Evolutionary conservation across 1,140 invertebrate genomes (phyloP).

Genomic region (Episyrphus balteatus): DNA sequence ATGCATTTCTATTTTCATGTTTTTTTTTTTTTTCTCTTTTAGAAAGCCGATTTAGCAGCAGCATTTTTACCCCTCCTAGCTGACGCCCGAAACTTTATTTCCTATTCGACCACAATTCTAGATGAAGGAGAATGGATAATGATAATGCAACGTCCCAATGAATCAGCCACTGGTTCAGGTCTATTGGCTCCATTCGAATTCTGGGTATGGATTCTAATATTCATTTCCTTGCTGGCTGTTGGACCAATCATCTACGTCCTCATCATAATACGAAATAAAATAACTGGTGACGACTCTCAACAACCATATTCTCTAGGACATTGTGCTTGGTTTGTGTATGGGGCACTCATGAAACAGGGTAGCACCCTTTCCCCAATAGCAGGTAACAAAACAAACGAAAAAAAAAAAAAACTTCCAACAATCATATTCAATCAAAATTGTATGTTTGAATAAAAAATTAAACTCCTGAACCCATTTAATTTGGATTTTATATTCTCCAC

Average conservation of each 20-base stretch:
- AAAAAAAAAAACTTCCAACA: too few relatives aligned
- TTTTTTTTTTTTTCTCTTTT: background rate
- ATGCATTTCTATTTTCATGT: background rate
- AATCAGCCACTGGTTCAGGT: conserved; percentile 71
- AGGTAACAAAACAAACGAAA: too few relatives aligned
- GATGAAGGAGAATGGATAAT: conserved; percentile 65
- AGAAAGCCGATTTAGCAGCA: conserved; percentile 65
- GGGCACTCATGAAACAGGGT: conserved; percentile 78
- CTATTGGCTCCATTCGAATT: conserved; percentile 66
- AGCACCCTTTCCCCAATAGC: conserved; percentile 63
- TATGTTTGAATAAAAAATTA: background rate
- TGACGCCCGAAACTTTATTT: conserved; percentile 42
- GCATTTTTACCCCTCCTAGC: conserved; percentile 62
- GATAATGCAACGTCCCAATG: conserved; percentile 63
- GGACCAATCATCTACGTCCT: conserved; percentile 69
- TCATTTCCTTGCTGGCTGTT: conserved; percentile 56
- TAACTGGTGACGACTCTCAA: conserved; percentile 43
- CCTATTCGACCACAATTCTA: conserved; percentile 50
- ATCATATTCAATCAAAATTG: too few relatives aligned
- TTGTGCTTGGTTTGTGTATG: conserved; percentile 79
- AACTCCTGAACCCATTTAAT: background rate
- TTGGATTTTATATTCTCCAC: background rate
- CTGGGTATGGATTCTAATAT: conserved; percentile 66
- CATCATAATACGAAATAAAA: conserved; percentile 47
- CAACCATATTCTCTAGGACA: conserved; percentile 49